A percentile compares a stretch with the other conserved stretches of the same genome.
Evolutionary conservation across 2,113 vertebrate genomes (phyloP).

Genomic region (Uropsilus gracilis): DNA sequence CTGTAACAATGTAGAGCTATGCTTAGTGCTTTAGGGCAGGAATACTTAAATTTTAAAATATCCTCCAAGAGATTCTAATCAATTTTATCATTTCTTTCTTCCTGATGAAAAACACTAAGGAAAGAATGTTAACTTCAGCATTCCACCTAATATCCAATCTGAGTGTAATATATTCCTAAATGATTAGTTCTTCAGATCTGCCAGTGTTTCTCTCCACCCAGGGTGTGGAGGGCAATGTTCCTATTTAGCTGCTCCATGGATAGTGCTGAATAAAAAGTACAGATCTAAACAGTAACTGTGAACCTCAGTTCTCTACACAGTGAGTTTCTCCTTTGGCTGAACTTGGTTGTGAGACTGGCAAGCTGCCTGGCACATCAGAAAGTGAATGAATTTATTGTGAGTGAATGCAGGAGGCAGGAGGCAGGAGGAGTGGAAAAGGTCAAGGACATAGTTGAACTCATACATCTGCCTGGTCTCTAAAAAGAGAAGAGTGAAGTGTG

Average conservation of each 20-base stretch:
- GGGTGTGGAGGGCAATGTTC: not conserved
- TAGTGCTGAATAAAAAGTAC: slow-evolving; percentile 31
- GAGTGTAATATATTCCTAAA: not conserved
- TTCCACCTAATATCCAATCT: not conserved
- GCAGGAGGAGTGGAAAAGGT: not conserved
- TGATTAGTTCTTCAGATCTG: not conserved
- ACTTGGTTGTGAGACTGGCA: slow-evolving; percentile 44
- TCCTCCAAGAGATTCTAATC: not conserved
- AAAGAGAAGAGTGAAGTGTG: not conserved
- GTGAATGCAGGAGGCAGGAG: not conserved
- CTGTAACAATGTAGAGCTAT: not conserved
- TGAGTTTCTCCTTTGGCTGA: slow-evolving; percentile 49
- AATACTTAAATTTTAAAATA: slow-evolving; percentile 43
- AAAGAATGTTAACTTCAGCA: not conserved
- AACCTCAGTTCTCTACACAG: not conserved
- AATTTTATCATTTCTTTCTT: not conserved
- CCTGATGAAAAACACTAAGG: not conserved
- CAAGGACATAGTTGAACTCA: slow-evolving; percentile 20
- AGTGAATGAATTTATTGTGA: slow-evolving; percentile 42
- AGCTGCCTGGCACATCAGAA: not conserved
- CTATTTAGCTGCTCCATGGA: not conserved
- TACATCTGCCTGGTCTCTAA: not conserved
- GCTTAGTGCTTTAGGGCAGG: not conserved
- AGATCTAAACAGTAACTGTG: not conserved
- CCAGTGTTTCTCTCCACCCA: not conserved